These are phyloP conservation scores for Hoplodrina ambigua DNA, from an alignment of 2,888 invertebrate species.

Conservation along the genomic window DNA sequence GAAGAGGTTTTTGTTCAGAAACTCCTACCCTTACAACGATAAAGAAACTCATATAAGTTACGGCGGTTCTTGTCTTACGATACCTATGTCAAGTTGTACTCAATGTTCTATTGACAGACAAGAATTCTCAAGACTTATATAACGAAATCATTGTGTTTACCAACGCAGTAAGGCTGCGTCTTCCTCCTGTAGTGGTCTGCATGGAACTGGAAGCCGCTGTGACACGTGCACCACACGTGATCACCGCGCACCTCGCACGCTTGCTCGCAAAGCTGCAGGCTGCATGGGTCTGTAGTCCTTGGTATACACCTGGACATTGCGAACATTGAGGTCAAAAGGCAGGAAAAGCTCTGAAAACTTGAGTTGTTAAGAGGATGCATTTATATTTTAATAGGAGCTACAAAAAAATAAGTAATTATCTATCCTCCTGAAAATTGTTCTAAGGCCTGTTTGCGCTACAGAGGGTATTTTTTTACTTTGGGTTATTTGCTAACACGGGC, in stretches of 20 bases:
- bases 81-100: not conserved
- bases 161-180: constrained; percentile 91
- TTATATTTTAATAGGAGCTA: too few relatives aligned
- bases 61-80: too few relatives aligned
- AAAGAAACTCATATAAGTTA: too few relatives aligned
- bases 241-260: constrained; percentile 91
- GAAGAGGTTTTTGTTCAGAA: too few relatives aligned
- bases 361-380: not conserved
- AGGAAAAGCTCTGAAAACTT: constrained; percentile 39
- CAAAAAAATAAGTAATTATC: too few relatives aligned
- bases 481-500: too few relatives aligned
- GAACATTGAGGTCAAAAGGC: not conserved
- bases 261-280: constrained; percentile 92
- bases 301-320: constrained; percentile 88
- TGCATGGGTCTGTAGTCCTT: constrained; percentile 91
- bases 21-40: too few relatives aligned
- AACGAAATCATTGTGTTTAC: constrained; percentile 70
- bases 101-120: not conserved
- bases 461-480: too few relatives aligned
- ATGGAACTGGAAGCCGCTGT: constrained; percentile 91
- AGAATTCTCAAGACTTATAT: not conserved
- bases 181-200: constrained; percentile 90
- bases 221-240: constrained; percentile 92
- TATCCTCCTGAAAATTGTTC: too few relatives aligned
- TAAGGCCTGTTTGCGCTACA: too few relatives aligned